Evolutionary conservation across 2,797 vertebrate genomes (phyloP), one percentile per base, ranked within the genome.

Genomic region (Poecilia picta): DNA sequence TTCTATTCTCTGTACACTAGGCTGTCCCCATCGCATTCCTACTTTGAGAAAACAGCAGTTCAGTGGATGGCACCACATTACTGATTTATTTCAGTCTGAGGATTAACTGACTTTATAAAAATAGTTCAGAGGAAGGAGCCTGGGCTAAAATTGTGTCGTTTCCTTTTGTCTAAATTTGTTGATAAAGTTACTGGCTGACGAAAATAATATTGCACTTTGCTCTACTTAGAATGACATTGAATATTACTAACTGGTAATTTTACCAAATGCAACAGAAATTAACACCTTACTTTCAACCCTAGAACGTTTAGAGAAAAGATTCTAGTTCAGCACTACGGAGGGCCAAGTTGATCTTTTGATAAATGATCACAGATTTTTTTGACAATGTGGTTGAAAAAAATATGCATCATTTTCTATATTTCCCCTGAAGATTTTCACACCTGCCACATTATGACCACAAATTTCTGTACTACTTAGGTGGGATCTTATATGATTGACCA

Each of bases 71-170:
- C 75, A 68, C 80, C 66, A 81, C 62, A 76, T 39, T 55, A 73
- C 76, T 88, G 85, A 89, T 79, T 88, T 84, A 86, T 84, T 78
- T 82, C 64, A 68, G 83, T 85, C 83, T 77, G 78, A 80, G 76
- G 82, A 87, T 78, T 85, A 84, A 87, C 70, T 88, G 78, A 86
- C 85, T 83, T 88, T 85, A 81, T 87, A 79, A 75, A 87, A 83
- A 76, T 47, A n/a, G 25, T 45, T 13, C 28, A 72, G 11, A 25
- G 53, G 49, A 81, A 53, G 53, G 43, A 85, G 53, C 28, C 51
- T 71, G 73, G 57, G 73, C 73, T 86, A 75, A 88, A 82, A 75
- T 77, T 45, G 28, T 6, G 13, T 28, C 12, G 10, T 59, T 31
- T 62, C 1, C 76, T 12, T 5, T 70, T 36, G 28, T 47, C 16